Conservation (phyloP, 2,113 vertebrate genomes). For the Gobiocypris rarus region DNA sequence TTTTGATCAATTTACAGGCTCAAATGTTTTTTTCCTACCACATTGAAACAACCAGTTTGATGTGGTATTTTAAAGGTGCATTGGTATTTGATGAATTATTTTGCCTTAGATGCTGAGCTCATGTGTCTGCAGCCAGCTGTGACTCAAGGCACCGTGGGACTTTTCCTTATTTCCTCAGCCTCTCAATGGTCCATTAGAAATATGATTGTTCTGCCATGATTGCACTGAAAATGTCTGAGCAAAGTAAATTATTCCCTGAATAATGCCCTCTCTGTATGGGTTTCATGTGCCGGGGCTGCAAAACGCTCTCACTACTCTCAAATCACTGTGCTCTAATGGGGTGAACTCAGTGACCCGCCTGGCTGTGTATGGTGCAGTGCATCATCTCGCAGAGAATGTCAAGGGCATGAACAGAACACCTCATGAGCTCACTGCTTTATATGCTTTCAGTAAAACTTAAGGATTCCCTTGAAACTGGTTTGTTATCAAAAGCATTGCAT, state of each 20-base stretch:
- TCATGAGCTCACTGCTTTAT: neutral
- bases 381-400: conserved; percentile 30
- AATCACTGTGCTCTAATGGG: conserved; percentile 51
- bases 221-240: conserved; percentile 42
- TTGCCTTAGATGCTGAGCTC: neutral
- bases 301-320: conserved; percentile 19
- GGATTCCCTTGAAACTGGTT: neutral
- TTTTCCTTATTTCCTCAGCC: conserved; percentile 26
- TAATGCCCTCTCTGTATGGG: conserved; percentile 48
- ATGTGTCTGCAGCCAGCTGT: neutral
- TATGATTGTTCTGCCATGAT: conserved; percentile 46
- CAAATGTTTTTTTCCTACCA: neutral
- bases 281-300: conserved; percentile 36
- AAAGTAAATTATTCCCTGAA: conserved; percentile 49
- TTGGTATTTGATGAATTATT: conserved; percentile 21
- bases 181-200: conserved; percentile 33
- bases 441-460: neutral
- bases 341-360: conserved; percentile 44
- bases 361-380: conserved; percentile 16
- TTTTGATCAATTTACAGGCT: neutral
- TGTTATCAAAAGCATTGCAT: neutral
- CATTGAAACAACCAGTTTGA: neutral
- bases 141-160: neutral
- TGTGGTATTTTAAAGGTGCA: conserved; percentile 8
- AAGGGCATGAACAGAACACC: conserved; percentile 17